Evolutionary conservation across 2,888 invertebrate genomes (phyloP), one percentile per base, ranked within the genome.

Genomic region (Dynastes grantii): DNA sequence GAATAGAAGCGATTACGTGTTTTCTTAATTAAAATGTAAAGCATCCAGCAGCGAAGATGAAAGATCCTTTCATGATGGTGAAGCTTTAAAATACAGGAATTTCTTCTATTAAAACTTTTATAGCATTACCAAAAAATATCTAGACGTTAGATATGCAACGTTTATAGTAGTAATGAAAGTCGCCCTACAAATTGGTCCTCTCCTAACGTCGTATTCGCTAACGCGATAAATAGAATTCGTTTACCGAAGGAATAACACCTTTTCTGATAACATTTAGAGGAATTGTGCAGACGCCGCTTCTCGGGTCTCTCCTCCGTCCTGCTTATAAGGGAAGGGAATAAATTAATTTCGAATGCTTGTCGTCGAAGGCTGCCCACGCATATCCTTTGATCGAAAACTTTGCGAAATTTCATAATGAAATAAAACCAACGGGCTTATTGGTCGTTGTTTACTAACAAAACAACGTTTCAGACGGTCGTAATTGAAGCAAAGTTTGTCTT

Each of bases 401-500:
- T 8, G 22, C 16, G 55, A 55, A 58, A 58, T 58, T 58, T 58
- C 55, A 58, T 58, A 58, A 58, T 27, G 55, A 16, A 58, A 58
- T 58, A 58, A 58, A 58, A 58, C 55, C 55, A 22, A 22, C 22
- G 22, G 55, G 16, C 27, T 58, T 58, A 58, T 58, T n/a, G n/a
- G n/a, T 58, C 55, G 55, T 16, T 58, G 55, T 58, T 58, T 58
- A 58, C 55, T 58, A 22, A 22, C 55, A 58, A 58, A 58, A 58
- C 55, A 58, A 27, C 45, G 11, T 16, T 22, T 16, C n/a, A 16
- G 55, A 58, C 55, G 55, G 55, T 22, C 55, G 16, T 58, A 58
- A 58, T 58, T 58, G 55, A 58, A 58, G 9, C 5, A 58, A 58
- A 58, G 16, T 58, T 58, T 58, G 55, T 58, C 55, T 58, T 58